phyloP scores from a whole-genome alignment of 2,888 invertebrate species.

The Gonocerus acuteangulatus region DNA sequence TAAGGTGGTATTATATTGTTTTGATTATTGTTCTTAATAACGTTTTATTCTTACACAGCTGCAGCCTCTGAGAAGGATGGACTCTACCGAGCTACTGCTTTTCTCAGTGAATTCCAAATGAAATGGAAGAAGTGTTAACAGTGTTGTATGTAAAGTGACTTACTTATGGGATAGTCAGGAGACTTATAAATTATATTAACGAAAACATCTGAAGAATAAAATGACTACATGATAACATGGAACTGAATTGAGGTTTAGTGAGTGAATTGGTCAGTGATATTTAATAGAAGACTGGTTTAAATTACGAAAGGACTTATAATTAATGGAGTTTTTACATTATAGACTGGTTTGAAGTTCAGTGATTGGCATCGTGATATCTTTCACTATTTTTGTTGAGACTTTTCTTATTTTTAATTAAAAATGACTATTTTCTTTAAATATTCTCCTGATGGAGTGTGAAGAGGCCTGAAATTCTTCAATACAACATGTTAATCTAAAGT shows the following conservation, averaged over 20 bases:
- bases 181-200: conserved; percentile 1
- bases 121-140: conserved; percentile 15
- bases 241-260: conserved; percentile 11
- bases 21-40: neutral
- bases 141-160: conserved; percentile 12
- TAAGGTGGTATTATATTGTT: neutral
- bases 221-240: neutral
- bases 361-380: conserved; percentile 19
- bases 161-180: conserved; percentile 10
- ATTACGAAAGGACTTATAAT: conserved; percentile 13
- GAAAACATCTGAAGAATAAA: neutral
- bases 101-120: conserved; percentile 7
- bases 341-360: conserved; percentile 11
- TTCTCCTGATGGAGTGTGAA: conserved; percentile 21
- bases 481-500: conserved; percentile 15
- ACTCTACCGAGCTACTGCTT: conserved; percentile 6
- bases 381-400: conserved; percentile 22
- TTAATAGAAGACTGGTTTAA: conserved; percentile 3
- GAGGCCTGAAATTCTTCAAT: conserved; percentile 20
- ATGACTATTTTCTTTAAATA: conserved; percentile 19
- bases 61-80: neutral
- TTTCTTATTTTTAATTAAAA: conserved; percentile 19
- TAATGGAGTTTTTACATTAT: conserved; percentile 15
- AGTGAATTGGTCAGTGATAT: conserved; percentile 17
- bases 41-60: conserved; percentile 8